Conservation (phyloP, 2,113 vertebrate genomes). For the Toxostoma redivivum region DNA sequence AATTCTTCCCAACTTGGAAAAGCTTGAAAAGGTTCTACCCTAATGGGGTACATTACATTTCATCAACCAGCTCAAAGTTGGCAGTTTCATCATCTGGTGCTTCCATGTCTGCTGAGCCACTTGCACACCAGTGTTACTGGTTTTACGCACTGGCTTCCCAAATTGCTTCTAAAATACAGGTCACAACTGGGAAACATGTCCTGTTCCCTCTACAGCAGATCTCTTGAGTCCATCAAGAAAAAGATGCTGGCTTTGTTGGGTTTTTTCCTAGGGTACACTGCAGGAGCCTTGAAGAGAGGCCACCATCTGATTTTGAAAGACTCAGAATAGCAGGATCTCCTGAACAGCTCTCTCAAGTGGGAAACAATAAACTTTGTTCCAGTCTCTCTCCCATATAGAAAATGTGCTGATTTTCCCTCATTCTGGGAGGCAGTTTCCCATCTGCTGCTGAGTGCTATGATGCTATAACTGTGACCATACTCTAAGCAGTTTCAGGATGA, state of each 20-base stretch:
- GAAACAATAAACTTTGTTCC: neutral
- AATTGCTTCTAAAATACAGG: neutral
- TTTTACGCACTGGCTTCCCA: neutral
- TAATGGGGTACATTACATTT: neutral
- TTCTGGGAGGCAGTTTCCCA: neutral
- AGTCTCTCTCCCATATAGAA: neutral
- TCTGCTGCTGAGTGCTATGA: neutral
- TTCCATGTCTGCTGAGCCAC: neutral
- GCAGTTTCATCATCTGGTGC: neutral
- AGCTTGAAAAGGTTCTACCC: neutral
- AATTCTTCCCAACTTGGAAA: neutral
- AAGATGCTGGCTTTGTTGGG: neutral
- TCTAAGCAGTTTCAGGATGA: conserved; percentile 62
- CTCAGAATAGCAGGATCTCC: neutral
- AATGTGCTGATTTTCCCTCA: neutral
- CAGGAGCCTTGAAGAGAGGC: neutral
- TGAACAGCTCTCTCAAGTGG: neutral
- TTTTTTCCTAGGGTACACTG: neutral
- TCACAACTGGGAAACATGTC: neutral
- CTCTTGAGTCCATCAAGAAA: neutral
- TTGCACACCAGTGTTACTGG: neutral
- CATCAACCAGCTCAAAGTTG: neutral
- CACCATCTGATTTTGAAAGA: neutral
- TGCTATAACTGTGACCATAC: conserved; percentile 27
- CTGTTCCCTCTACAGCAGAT: neutral